phyloP scores from a whole-genome alignment of 2,888 invertebrate genomes.

The Ochropacha duplaris region DNA sequence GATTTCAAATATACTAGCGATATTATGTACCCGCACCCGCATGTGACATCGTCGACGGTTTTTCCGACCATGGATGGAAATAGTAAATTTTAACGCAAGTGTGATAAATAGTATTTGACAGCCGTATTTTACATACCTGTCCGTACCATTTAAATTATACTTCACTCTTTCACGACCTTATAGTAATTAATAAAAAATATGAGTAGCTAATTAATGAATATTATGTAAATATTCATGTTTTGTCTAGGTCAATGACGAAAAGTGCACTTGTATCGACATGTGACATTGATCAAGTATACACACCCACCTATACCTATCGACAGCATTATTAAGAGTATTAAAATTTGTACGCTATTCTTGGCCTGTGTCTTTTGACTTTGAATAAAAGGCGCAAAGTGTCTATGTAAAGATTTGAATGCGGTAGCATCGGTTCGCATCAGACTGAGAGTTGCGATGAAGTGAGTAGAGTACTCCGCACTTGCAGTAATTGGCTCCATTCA shows the following conservation, averaged over 20 bases:
- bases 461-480: constrained; percentile 30
- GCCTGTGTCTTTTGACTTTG: background rate
- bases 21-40: background rate
- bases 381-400: background rate
- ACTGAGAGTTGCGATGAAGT: constrained; percentile 19
- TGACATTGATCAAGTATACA: background rate
- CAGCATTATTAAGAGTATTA: background rate
- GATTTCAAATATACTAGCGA: background rate
- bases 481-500: constrained; percentile 64
- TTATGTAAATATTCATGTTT: background rate
- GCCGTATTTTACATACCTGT: too few relatives aligned
- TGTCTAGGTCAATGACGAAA: background rate
- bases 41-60: background rate
- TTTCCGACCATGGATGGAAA: background rate
- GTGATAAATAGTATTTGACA: too few relatives aligned
- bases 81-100: too few relatives aligned
- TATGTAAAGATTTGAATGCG: constrained; percentile 29
- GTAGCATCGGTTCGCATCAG: background rate
- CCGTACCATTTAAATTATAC: background rate
- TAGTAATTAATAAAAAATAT: too few relatives aligned
- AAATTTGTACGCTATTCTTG: background rate
- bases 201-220: too few relatives aligned
- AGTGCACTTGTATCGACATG: background rate
- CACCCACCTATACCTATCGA: background rate
- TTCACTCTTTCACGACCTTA: background rate